phyloP scores from a whole-genome alignment of 2,888 invertebrate species.

The Rhabditoides inermis region DNA sequence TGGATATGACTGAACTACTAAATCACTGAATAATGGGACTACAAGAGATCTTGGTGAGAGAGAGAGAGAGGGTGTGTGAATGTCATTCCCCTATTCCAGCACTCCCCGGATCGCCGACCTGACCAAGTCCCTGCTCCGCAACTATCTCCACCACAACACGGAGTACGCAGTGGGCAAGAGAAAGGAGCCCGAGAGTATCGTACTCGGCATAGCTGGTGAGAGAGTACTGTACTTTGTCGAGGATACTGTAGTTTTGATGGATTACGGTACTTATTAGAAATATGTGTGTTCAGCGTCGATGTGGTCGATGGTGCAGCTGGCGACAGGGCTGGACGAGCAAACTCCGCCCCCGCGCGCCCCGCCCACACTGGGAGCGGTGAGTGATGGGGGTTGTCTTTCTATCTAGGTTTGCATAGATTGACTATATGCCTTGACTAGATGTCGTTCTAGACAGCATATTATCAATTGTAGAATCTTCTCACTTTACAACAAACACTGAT shows the following conservation, averaged over 20 bases:
- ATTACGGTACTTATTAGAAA: neutral
- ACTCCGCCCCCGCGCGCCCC: no score
- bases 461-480: no score
- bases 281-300: conserved; percentile 36
- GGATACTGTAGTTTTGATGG: neutral
- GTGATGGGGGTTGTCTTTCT: no score
- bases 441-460: no score
- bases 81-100: conserved; percentile 51
- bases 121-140: conserved; percentile 54
- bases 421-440: no score
- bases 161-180: conserved; percentile 22
- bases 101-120: conserved; percentile 43
- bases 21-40: no score
- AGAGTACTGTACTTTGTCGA: neutral
- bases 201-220: conserved; percentile 68
- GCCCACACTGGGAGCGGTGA: no score
- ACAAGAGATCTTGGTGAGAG: no score
- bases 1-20: no score
- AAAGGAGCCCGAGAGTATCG: conserved; percentile 69
- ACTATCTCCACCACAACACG: conserved; percentile 53
- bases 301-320: conserved; percentile 47
- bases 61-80: no score
- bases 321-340: conserved; percentile 26
- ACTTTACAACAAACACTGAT: no score
- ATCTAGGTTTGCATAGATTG: no score